These are phyloP conservation scores for Thymelicus acteon DNA, from an alignment of 2,888 invertebrate species.

Conservation along the genomic window DNA sequence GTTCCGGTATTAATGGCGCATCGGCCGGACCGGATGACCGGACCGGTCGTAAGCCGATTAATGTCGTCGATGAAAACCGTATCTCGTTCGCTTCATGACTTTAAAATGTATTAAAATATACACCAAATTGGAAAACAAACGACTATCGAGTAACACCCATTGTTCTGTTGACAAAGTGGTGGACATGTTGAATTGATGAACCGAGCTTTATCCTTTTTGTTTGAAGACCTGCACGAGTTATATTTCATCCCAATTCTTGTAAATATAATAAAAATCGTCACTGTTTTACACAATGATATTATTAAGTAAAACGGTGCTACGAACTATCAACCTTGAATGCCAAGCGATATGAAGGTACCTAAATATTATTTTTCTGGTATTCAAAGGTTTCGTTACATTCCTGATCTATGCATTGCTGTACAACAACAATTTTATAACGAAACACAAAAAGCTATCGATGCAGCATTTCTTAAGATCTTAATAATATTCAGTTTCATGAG, in stretches of 20 bases:
- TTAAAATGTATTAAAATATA: slow-evolving; percentile 17
- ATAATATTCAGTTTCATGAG: slow-evolving; percentile 8
- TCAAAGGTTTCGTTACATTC: no score
- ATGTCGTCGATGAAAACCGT: slow-evolving; percentile 22
- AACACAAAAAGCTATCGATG: no score
- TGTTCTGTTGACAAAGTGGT: background rate
- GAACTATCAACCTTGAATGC: no score
- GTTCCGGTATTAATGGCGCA: slow-evolving; percentile 20
- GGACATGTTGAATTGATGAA: background rate
- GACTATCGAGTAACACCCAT: background rate
- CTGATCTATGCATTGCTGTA: no score
- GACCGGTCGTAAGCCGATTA: slow-evolving; percentile 23
- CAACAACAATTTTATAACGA: no score
- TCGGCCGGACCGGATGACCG: background rate
- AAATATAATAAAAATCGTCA: no score
- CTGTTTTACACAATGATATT: no score
- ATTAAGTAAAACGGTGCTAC: no score
- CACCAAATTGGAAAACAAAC: background rate
- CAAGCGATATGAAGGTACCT: no score
- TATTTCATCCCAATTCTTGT: no score
- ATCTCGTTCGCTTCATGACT: slow-evolving; percentile 4
- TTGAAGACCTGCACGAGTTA: background rate
- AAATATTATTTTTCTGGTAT: no score
- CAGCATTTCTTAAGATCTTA: no score
- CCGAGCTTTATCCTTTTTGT: background rate